phyloP scores from a whole-genome alignment of 2,113 vertebrate species.

The Podarcis raffonei region DNA sequence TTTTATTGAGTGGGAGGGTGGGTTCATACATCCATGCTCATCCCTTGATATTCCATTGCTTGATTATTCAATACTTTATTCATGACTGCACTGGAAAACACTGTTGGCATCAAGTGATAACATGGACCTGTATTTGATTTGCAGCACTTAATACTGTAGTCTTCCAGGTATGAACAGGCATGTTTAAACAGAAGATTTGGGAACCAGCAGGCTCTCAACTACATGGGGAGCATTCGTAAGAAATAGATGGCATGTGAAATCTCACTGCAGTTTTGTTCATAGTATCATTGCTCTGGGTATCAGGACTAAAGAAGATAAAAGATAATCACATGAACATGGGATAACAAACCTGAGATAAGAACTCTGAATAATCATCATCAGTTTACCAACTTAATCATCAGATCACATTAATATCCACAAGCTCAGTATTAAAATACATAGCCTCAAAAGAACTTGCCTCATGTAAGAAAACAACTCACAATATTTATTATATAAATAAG shows the following conservation, averaged over 20 bases:
- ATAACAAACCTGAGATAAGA: neutral
- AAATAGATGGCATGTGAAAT: neutral
- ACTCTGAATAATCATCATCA: neutral
- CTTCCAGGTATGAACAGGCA: neutral
- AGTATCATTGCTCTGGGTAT: neutral
- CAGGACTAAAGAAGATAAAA: neutral
- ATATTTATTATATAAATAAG: neutral
- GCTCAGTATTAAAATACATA: neutral
- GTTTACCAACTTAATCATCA: neutral
- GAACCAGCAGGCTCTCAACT: neutral
- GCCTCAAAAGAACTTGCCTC: neutral
- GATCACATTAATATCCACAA: neutral
- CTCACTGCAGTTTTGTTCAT: neutral
- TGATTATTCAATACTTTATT: neutral
- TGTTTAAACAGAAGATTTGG: neutral
- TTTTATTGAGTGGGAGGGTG: neutral
- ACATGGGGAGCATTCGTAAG: neutral
- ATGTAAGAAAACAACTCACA: neutral
- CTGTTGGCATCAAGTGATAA: neutral
- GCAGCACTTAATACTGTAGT: neutral
- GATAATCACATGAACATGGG: neutral
- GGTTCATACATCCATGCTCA: neutral
- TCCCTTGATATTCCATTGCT: neutral
- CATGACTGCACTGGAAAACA: neutral
- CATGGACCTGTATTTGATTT: neutral